Evolutionary conservation across 35 echinoderm and acorn worm species (phyloP).

Genomic region (Diadema setosum): DNA sequence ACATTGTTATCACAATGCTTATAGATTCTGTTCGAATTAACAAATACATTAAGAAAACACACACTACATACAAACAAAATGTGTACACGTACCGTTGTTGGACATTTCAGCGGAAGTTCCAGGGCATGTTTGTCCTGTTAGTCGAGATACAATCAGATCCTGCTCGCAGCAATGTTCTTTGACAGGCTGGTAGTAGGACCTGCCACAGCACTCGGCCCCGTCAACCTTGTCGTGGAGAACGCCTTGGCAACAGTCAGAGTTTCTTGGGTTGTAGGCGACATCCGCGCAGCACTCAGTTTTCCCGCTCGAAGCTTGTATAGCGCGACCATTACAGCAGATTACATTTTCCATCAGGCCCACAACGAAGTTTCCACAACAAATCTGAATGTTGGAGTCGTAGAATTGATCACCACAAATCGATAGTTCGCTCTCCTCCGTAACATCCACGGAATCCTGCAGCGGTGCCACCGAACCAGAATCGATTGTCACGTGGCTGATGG

Average conservation of each 20-base stretch:
- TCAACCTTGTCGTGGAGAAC: neutral
- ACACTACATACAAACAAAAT: too few species aligned
- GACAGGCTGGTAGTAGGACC: neutral
- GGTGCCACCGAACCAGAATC: neutral
- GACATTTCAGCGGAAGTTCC: neutral
- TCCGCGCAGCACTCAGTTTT: neutral
- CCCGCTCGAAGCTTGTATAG: neutral
- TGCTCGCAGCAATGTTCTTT: neutral
- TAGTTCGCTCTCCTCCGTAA: neutral
- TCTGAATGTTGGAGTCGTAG: neutral
- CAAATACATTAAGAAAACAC: too few species aligned
- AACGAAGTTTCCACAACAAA: neutral
- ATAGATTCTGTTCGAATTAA: too few species aligned
- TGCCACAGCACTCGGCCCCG: neutral
- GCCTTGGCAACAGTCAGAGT: neutral
- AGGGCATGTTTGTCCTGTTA: neutral
- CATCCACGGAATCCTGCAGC: neutral
- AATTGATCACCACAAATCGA: neutral
- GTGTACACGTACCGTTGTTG: too few species aligned
- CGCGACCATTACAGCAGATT: neutral
- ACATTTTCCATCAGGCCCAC: neutral
- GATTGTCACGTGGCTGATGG: neutral
- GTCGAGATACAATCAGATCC: too few species aligned
- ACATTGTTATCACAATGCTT: too few species aligned
- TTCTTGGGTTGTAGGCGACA: neutral